Conservation (phyloP, 2,113 vertebrate genomes). For the Ursus arctos region DNA sequence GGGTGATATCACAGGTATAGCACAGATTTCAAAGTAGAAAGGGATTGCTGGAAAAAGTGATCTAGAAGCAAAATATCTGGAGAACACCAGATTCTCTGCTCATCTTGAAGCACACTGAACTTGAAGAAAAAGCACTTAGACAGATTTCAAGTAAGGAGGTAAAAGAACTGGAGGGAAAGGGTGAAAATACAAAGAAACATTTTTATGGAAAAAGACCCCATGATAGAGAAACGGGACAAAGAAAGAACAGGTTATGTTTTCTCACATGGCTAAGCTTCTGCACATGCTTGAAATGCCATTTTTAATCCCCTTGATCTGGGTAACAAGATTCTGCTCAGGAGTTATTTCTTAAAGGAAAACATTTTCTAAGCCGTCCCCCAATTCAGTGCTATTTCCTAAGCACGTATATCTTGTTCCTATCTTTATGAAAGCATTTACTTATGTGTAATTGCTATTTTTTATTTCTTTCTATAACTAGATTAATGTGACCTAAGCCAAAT, state of each 20-base stretch:
- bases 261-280: not conserved
- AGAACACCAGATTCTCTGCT: not conserved
- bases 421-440: not conserved
- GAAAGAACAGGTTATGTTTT: not conserved
- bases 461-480: not conserved
- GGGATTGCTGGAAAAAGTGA: not conserved
- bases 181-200: not conserved
- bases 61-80: slow-evolving; percentile 12
- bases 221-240: not conserved
- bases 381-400: not conserved
- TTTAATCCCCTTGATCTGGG: not conserved
- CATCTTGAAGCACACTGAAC: not conserved
- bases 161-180: not conserved
- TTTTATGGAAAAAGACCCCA: not conserved
- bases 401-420: not conserved
- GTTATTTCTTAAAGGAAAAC: not conserved
- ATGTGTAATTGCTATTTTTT: not conserved
- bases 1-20: not conserved
- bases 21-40: not conserved
- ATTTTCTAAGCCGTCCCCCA: not conserved
- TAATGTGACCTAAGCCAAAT: not conserved
- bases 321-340: not conserved
- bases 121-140: not conserved
- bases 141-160: not conserved
- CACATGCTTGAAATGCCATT: not conserved